A percentile compares a stretch with the other conserved stretches of the same genome.
Conservation (phyloP, 37 sponge, comb jelly and placozoan genomes). For the Diacarnus erythraeanus region DNA sequence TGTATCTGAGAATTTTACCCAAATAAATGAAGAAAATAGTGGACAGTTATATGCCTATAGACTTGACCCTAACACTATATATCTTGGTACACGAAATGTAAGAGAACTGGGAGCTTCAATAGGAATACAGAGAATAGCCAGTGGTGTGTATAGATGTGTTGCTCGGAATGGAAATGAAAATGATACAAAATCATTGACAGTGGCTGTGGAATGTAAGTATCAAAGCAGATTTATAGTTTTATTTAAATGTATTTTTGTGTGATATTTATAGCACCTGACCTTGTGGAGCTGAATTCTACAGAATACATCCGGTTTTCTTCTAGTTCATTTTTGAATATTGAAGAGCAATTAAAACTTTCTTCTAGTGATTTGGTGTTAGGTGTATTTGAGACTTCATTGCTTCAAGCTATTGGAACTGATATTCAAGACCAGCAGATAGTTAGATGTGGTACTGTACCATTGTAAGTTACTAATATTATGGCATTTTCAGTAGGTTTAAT, state of each 20-base stretch:
- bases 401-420: conserved; percentile 8
- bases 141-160: conserved; percentile 19
- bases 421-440: background rate
- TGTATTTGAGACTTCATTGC: background rate
- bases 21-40: conserved; percentile 1
- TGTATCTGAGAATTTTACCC: background rate
- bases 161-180: conserved; percentile 29
- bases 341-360: background rate
- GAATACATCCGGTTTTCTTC: background rate
- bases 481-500: background rate
- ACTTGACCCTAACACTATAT: background rate
- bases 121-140: conserved; percentile 4
- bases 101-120: background rate
- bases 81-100: conserved; percentile 7
- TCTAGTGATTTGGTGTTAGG: background rate
- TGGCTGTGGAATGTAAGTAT: background rate
- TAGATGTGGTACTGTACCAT: background rate
- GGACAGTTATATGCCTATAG: conserved; percentile 41
- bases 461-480: background rate
- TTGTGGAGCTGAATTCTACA: background rate
- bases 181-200: background rate
- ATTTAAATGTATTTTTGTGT: background rate
- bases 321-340: background rate
- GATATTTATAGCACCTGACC: background rate
- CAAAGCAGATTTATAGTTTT: background rate